Evolutionary conservation across 35 echinoderm and acorn worm species (phyloP).

Genomic region (Apostichopus japonicus): DNA sequence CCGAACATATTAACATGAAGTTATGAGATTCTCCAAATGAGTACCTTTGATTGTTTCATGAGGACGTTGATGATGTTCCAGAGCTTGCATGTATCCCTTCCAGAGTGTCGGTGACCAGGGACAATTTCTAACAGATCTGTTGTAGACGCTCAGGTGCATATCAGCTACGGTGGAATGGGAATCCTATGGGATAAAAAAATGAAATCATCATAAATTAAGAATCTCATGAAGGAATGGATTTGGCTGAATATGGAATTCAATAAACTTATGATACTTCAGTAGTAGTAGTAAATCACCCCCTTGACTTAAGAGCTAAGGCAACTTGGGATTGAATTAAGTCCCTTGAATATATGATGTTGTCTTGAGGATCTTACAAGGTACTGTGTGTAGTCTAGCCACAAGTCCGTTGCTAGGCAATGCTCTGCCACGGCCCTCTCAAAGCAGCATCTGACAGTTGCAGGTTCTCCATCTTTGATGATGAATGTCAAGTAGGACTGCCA

Average conservation of each 20-base stretch:
- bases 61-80: constrained; percentile 70
- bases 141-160: constrained; percentile 58
- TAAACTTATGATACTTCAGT: no score
- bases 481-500: constrained; percentile 79
- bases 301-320: no score
- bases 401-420: constrained; percentile 72
- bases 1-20: neutral
- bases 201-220: no score
- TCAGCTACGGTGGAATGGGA: constrained; percentile 18
- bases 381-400: constrained; percentile 88
- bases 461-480: constrained; percentile 63
- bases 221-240: no score
- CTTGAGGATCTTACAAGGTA: constrained; percentile 66
- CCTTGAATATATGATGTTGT: no score
- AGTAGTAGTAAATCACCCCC: no score
- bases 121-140: constrained; percentile 89
- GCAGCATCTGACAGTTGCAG: constrained; percentile 70
- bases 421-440: constrained; percentile 87
- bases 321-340: no score
- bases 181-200: constrained; percentile 11
- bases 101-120: constrained; percentile 80
- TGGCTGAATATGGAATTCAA: neutral
- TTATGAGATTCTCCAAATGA: neutral
- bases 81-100: constrained; percentile 67
- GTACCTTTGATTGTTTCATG: constrained; percentile 56